Base-by-base conservation (phyloP, 1,140 invertebrate species). In the Brevipalpus yothersi region DNA sequence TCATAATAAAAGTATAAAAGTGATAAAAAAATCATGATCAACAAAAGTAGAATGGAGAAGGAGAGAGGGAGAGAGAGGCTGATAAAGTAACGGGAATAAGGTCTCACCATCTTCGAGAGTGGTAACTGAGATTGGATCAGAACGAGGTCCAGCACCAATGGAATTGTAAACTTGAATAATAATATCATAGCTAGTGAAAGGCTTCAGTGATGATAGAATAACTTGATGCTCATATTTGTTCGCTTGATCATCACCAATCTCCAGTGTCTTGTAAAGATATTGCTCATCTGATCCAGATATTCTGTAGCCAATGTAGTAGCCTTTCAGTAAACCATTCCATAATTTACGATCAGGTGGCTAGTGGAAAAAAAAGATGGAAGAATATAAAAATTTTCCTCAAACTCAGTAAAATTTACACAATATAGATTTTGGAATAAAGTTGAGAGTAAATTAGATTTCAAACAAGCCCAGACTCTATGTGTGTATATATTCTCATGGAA, bases 241-340 rank as follows among this genome's bases (percentile, higher is more conserved):
- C 13, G 41, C 41, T 58, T 58, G 17, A 13, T 45, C 19, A n/a
- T 57, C 47, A n/a, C 61, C 45, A 45, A 90, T 87, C 70, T 91
- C 86, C 17, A 91, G 83, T 60, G 86, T 91, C 73, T 91, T 86
- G 68, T 88, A 92, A 60, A 90, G 78, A 68, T 84, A 91, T 0
- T 84, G 61, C 42, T 65, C 62, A 47, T 60, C 47, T 40, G 62
- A 59, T 19, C 73, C 71, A 62, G 71, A 69, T 45, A 69, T 67
- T 58, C 71, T 69, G 60, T 71, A 76, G 12, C 78, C 78, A 51
- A 81, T 73, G 67, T 79, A 78, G 63, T 79, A 84, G 21, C 82
- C 82, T 65, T 79, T 75, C 45, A 85, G 77, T 60, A 82, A 77
- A 1, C 83, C 82, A 67, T 86, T 81, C 55, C 81, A 91, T 67